A percentile compares a stretch with the other conserved stretches of the same genome.
These are phyloP conservation scores for Colletes collaris DNA, from an alignment of 2,888 invertebrate genomes.

Conservation along the genomic window DNA sequence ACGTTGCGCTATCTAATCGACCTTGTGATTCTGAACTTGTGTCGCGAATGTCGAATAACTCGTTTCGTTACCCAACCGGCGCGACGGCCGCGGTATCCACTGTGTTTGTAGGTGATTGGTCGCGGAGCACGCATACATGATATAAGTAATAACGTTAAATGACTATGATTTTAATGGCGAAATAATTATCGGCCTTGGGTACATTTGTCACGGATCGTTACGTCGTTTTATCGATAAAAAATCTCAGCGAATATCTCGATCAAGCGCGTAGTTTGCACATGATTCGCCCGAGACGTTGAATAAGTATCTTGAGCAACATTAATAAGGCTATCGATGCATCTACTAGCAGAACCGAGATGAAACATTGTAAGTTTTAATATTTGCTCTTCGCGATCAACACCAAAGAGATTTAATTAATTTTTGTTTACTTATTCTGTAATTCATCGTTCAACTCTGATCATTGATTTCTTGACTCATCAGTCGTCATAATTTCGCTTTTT, in stretches of 20 bases:
- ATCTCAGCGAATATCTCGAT: constrained; percentile 11
- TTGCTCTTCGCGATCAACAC: no score
- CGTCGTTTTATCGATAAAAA: constrained; percentile 30
- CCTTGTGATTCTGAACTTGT: constrained; percentile 9
- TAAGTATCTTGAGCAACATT: neutral
- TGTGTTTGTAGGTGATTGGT: neutral
- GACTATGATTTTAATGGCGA: constrained; percentile 47
- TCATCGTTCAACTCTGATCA: no score
- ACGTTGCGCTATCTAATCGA: neutral
- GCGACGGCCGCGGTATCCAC: neutral
- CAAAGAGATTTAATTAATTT: no score
- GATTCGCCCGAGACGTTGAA: constrained; percentile 11
- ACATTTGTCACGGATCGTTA: constrained; percentile 51
- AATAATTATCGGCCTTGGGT: constrained; percentile 56
- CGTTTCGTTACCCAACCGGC: constrained; percentile 9
- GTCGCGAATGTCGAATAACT: neutral
- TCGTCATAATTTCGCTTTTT: no score
- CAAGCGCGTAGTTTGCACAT: constrained; percentile 17
- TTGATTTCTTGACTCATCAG: no score
- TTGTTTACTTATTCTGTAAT: no score
- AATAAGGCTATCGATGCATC: no score
- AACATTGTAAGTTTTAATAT: no score
- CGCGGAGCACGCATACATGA: neutral
- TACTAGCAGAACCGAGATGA: no score
- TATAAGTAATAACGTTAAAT: constrained; percentile 28